phyloP scores from a whole-genome alignment of 1,140 invertebrate genomes.

The Penaeus chinensis region DNA sequence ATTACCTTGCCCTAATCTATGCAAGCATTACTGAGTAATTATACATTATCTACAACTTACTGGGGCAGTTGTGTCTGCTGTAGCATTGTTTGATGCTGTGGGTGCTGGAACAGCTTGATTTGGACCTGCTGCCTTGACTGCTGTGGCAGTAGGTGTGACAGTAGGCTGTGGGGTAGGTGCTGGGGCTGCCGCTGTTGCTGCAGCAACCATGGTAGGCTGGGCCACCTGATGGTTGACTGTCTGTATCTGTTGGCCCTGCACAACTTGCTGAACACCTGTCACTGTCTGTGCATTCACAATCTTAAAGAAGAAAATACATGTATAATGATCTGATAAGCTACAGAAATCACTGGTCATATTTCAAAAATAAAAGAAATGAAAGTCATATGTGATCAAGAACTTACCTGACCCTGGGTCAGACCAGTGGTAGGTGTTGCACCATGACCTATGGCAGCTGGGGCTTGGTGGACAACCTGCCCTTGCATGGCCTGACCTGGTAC shows the following conservation, averaged over 20 bases:
- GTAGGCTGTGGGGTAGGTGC: neutral
- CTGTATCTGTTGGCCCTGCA: slow-evolving; percentile 49
- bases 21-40: too few relatives aligned
- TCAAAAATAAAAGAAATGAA: too few relatives aligned
- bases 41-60: slow-evolving; percentile 18
- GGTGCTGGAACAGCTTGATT: slow-evolving; percentile 53
- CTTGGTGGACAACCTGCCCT: slow-evolving; percentile 52
- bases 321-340: too few relatives aligned
- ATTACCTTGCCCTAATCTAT: too few relatives aligned
- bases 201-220: slow-evolving; percentile 29
- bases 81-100: slow-evolving; percentile 28
- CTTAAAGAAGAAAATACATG: neutral
- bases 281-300: slow-evolving; percentile 38
- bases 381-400: neutral
- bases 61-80: slow-evolving; percentile 49
- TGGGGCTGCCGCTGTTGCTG: slow-evolving; percentile 26
- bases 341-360: too few relatives aligned
- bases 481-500: slow-evolving; percentile 47
- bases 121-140: slow-evolving; percentile 21
- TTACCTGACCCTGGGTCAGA: slow-evolving; percentile 44
- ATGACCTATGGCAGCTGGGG: slow-evolving; percentile 13
- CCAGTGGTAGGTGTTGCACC: slow-evolving; percentile 35
- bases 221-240: slow-evolving; percentile 24
- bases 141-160: slow-evolving; percentile 28
- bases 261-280: slow-evolving; percentile 44